These are phyloP conservation scores for Priocnemis perturbator DNA, from an alignment of 2,888 invertebrate species.

Conservation along the genomic window DNA sequence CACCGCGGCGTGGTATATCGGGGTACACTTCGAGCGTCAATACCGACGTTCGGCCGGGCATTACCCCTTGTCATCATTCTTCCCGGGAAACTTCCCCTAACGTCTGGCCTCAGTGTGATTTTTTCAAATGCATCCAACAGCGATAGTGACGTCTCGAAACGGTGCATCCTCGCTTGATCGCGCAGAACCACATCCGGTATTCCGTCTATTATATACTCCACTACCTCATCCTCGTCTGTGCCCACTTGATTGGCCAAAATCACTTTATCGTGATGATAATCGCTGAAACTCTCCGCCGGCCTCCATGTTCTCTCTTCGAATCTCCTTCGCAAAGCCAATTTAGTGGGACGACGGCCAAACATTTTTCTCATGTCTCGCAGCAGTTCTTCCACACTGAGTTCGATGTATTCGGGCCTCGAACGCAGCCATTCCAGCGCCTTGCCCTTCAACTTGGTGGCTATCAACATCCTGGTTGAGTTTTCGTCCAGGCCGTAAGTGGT, in stretches of 20 bases:
- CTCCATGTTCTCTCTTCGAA: constrained; percentile 17
- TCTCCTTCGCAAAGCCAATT: constrained; percentile 8
- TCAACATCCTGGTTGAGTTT: too few relatives aligned
- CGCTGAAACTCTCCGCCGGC: background rate
- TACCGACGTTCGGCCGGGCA: background rate
- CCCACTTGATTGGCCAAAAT: constrained; percentile 9
- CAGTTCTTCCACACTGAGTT: too few relatives aligned
- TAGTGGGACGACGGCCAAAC: constrained; percentile 12
- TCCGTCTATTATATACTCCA: constrained; percentile 5
- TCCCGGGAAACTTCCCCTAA: background rate
- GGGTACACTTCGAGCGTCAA: background rate
- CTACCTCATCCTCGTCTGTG: constrained; percentile 5
- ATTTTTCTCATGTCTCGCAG: constrained; percentile 15
- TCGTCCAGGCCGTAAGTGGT: too few relatives aligned
- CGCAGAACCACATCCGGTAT: constrained; percentile 7
- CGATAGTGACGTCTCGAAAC: background rate
- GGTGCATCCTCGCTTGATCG: constrained; percentile 11
- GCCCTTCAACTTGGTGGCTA: too few relatives aligned
- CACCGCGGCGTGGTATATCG: background rate
- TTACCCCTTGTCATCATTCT: too few relatives aligned
- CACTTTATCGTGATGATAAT: constrained; percentile 16
- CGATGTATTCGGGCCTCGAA: too few relatives aligned
- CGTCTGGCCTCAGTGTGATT: constrained; percentile 1
- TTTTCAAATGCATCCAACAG: constrained; percentile 12
- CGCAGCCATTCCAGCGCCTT: too few relatives aligned